A percentile compares a stretch with the other conserved stretches of the same genome.
Conservation (phyloP, 1,140 invertebrate genomes). For the Andricus grossulariae region DNA sequence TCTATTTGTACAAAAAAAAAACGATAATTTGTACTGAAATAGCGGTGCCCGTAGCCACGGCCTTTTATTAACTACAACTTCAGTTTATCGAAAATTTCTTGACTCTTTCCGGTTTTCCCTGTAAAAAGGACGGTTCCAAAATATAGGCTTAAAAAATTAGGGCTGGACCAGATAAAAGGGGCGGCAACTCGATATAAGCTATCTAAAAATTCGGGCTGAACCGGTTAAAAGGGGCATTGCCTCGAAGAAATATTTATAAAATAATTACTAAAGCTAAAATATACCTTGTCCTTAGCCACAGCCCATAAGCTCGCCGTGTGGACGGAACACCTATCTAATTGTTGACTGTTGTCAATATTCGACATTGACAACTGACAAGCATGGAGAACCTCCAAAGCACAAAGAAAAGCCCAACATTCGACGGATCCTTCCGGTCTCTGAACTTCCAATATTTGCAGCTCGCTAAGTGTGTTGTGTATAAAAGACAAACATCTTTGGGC, state of each 20-base stretch:
- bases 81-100: too few species aligned
- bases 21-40: too few species aligned
- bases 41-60: too few species aligned
- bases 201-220: too few species aligned
- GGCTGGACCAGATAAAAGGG: too few species aligned
- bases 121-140: too few species aligned
- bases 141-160: too few species aligned
- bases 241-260: not conserved
- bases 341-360: conserved; percentile 81
- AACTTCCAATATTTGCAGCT: conserved; percentile 87
- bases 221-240: too few species aligned
- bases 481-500: conserved; percentile 90
- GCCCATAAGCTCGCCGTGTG: conserved; percentile 94
- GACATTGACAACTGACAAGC: conserved; percentile 82
- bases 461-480: conserved; percentile 89
- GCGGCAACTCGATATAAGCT: too few species aligned
- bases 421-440: conserved; percentile 87
- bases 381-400: conserved; percentile 91
- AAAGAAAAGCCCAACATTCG: conserved; percentile 95
- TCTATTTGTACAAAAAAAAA: too few species aligned
- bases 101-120: too few species aligned
- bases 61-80: too few species aligned
- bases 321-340: conserved; percentile 84
- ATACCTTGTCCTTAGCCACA: conserved; percentile 93
- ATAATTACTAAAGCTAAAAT: conserved; percentile 24